Conservation (phyloP, 2,113 vertebrate species). For the Hemicordylus capensis region DNA sequence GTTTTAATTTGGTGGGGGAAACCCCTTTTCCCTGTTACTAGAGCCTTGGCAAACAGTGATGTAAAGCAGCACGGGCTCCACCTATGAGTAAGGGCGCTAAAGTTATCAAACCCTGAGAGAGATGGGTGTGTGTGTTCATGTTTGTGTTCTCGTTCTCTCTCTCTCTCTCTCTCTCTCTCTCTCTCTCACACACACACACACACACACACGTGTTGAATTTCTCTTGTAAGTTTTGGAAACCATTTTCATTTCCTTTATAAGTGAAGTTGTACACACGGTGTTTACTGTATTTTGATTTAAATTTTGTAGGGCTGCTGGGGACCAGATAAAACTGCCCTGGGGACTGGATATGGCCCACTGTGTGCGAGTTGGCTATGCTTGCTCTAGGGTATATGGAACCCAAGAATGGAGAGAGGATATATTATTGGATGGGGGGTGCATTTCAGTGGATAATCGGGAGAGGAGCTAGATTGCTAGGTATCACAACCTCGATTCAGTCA, state of each 20-base stretch:
- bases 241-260: neutral
- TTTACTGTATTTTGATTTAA: neutral
- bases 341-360: neutral
- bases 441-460: neutral
- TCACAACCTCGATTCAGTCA: no score
- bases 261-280: neutral
- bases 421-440: accelerated
- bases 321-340: neutral
- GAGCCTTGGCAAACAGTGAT: neutral
- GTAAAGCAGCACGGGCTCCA: neutral
- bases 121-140: no score
- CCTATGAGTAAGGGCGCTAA: neutral
- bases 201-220: no score
- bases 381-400: neutral
- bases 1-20: neutral
- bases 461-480: neutral
- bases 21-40: neutral
- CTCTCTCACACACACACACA: no score
- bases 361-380: no score
- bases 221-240: neutral
- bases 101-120: no score
- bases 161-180: no score
- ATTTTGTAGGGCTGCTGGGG: neutral
- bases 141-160: no score
- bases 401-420: neutral